phyloP scores from a whole-genome alignment of 2,797 vertebrate species.

The Lepilemur ruficaudatus region DNA sequence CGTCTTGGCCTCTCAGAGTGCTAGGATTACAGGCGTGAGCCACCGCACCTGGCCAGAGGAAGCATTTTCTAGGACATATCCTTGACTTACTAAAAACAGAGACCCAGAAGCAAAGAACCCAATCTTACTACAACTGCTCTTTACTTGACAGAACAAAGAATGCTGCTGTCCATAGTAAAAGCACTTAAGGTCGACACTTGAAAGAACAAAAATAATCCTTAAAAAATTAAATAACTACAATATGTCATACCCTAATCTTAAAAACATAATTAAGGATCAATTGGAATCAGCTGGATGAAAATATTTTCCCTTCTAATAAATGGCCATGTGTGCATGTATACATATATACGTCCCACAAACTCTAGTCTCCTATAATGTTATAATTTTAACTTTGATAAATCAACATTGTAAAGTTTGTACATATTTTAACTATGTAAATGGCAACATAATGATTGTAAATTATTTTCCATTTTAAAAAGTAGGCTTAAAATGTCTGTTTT shows the following conservation, averaged over 20 bases:
- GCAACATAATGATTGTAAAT: neutral
- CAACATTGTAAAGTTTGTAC: neutral
- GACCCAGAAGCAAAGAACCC: conserved; percentile 17
- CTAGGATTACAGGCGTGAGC: no score
- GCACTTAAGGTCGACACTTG: neutral
- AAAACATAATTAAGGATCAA: conserved; percentile 43
- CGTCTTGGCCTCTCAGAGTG: no score
- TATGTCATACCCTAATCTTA: neutral
- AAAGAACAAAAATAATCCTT: conserved; percentile 37
- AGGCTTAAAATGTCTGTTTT: neutral
- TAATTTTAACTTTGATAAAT: neutral
- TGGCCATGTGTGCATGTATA: neutral
- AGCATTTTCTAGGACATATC: conserved; percentile 34
- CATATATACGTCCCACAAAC: neutral
- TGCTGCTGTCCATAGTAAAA: neutral
- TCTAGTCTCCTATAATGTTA: neutral
- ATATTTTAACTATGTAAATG: neutral
- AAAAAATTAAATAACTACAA: conserved; percentile 21
- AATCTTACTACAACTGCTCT: neutral
- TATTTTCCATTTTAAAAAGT: conserved; percentile 12
- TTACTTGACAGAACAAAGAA: conserved; percentile 37
- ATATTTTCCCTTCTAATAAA: conserved; percentile 25
- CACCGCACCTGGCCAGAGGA: neutral
- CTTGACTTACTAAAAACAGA: conserved; percentile 40
- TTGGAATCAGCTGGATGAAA: neutral